Percentiles rank a stretch among this genome's conserved stretches.
Evolutionary conservation across 2,888 invertebrate genomes (phyloP).

Genomic region (Heliconius ethilla): DNA sequence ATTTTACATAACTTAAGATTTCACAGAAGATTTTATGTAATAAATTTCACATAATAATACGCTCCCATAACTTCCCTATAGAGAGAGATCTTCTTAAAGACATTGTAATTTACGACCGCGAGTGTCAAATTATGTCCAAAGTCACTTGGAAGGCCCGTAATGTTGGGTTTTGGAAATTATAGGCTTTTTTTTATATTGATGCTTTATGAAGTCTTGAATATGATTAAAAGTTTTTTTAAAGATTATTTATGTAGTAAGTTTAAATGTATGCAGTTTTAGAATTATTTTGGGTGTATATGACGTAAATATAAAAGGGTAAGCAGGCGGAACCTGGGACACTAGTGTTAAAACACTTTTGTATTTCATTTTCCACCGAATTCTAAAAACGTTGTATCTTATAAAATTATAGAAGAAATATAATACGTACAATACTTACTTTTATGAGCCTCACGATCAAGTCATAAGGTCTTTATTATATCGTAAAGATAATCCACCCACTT

Average conservation of each 20-base stretch:
- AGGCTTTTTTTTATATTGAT: conserved; percentile 47
- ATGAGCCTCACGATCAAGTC: background rate
- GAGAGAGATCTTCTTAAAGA: conserved; percentile 52
- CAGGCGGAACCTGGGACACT: too few species aligned
- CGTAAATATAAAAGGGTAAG: background rate
- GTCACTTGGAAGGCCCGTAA: conserved; percentile 57
- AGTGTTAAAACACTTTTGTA: too few species aligned
- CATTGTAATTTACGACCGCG: conserved; percentile 64
- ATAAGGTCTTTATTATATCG: conserved; percentile 16
- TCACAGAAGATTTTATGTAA: conserved; percentile 52
- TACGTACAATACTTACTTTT: background rate
- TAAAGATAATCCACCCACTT: conserved; percentile 30
- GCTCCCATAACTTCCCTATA: conserved; percentile 51
- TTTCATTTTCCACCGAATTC: too few species aligned
- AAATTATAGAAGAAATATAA: too few species aligned
- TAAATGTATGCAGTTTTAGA: background rate
- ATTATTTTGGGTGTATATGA: background rate
- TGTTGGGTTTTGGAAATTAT: conserved; percentile 57
- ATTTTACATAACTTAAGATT: conserved; percentile 62
- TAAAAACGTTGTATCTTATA: too few species aligned
- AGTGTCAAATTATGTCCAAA: conserved; percentile 70
- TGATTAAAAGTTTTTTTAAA: conserved; percentile 42
- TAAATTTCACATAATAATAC: conserved; percentile 64
- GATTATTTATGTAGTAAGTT: conserved; percentile 19
- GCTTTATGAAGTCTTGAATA: conserved; percentile 39